Base-by-base conservation (phyloP, 1,140 invertebrate genomes). In the Diprion similis region DNA sequence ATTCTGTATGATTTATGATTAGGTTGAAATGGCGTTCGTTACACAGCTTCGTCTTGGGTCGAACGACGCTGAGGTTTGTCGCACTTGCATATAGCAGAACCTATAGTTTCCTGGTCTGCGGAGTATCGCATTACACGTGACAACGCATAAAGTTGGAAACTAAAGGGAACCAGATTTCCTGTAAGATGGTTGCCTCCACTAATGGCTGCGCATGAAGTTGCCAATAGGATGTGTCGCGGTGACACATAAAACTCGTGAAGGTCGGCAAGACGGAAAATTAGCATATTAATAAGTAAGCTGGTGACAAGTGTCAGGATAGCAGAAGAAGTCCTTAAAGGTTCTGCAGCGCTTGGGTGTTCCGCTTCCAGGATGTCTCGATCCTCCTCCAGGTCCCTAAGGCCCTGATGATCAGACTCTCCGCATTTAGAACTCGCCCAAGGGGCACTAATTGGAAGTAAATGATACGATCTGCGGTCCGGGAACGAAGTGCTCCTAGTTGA, bases 391-490 rank as follows among this genome's bases (percentile, higher is more conserved):
- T n/a, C 72, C 80, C 83, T 88, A 81, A 74, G 83, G 78, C 81
- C 87, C 87, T 88, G 82, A 82, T 88, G 75, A 73, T 69, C 73
- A 17, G 71, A 85, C 82, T 85, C 86, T 88, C 87, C 87, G 83
- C 86, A 86, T 88, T 88, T 88, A 88, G 87, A 88, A 88, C 83
- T 87, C 87, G 83, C 87, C 87, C 83, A 81, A 86, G 86, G 85
- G 85, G 77, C 87, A 86, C 85, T 86, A 86, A 87, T 88, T 87
- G 81, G 68, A 15, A 37, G 2, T 37, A 6, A 37, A 37, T 6
- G 24, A 37, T 37, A 37, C 24, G 24, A 37, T 37, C 24, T 37
- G 1, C 24, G 24, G 24, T 4, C 24, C 24, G 24, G 24, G 24
- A 37, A 37, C 24, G 24, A 37, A 37, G 24, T 1, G 24, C 24